A percentile compares a stretch with the other conserved stretches of the same genome.
Conservation (phyloP, 2,888 invertebrate species). For the Allacma fusca region DNA sequence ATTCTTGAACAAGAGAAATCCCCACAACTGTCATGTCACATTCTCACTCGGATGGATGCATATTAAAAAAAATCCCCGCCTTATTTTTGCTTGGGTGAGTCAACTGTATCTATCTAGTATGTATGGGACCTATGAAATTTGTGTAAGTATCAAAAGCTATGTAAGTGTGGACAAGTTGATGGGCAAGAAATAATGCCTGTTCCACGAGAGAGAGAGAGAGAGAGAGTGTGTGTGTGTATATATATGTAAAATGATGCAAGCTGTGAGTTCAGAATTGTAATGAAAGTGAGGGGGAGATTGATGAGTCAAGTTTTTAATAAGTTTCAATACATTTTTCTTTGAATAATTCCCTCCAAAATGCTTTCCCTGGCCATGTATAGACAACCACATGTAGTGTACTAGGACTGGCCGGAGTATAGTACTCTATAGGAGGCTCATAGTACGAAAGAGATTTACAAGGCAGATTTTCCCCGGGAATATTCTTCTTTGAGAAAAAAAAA, state of each 20-base stretch:
- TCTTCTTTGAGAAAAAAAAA: not conserved
- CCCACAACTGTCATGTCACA: constrained; percentile 28
- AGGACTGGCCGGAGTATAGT: not conserved
- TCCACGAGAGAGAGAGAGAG: constrained; percentile 1
- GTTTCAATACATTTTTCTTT: constrained; percentile 48
- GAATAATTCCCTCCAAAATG: constrained; percentile 29
- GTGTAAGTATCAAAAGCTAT: too few relatives aligned
- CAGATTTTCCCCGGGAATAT: constrained; percentile 4
- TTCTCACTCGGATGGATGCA: constrained; percentile 38
- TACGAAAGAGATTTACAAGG: not conserved
- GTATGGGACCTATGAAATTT: too few relatives aligned
- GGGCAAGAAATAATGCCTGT: not conserved
- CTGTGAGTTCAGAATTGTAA: constrained; percentile 29
- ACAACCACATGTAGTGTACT: too few relatives aligned
- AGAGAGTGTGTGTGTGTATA: too few relatives aligned
- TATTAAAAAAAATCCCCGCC: constrained; percentile 40
- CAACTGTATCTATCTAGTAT: too few relatives aligned
- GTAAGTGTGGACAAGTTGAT: too few relatives aligned
- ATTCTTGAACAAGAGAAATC: constrained; percentile 31
- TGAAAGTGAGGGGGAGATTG: constrained; percentile 50
- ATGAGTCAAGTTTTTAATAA: constrained; percentile 52
- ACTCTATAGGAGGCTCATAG: not conserved
- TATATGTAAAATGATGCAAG: not conserved
- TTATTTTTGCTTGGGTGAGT: too few relatives aligned
- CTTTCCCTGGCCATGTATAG: constrained; percentile 23